phyloP scores from a whole-genome alignment of 2,888 invertebrate genomes.

The Prosapia bicincta region DNA sequence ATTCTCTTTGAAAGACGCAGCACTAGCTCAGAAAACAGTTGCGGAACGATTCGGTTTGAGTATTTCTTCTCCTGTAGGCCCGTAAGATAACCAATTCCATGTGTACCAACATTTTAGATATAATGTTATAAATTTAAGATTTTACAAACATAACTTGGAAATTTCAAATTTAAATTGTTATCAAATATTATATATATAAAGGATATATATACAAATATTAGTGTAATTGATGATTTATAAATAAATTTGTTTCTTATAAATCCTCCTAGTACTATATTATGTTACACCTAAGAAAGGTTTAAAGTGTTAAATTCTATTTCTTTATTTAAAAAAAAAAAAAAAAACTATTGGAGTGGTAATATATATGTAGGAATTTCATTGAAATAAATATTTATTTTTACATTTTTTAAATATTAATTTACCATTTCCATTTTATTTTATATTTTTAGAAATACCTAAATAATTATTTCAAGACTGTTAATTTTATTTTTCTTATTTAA shows the following conservation, averaged over 20 bases:
- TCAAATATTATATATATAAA: background rate
- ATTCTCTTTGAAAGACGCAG: conserved; percentile 85
- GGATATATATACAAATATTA: background rate
- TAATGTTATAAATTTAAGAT: background rate
- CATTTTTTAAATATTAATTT: too few species aligned
- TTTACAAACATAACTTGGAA: background rate
- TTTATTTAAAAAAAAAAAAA: too few species aligned
- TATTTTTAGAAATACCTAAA: too few species aligned
- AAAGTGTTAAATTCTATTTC: too few species aligned
- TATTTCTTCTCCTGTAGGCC: background rate
- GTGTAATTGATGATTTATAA: background rate
- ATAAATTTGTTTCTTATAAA: background rate
- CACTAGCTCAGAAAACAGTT: conserved; percentile 81
- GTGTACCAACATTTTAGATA: background rate
- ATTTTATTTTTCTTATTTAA: too few species aligned
- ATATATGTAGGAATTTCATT: too few species aligned
- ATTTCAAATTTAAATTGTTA: too few species aligned
- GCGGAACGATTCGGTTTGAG: conserved; percentile 66
- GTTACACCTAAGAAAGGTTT: background rate
- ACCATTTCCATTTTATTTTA: too few species aligned
- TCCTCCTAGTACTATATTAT: background rate
- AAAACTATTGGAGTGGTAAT: too few species aligned
- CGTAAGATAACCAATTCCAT: background rate
- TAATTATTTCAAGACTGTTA: too few species aligned
- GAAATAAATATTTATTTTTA: too few species aligned